Evolutionary conservation across 2,797 vertebrate species (phyloP).

Genomic region (Phataginus tetradactyla): DNA sequence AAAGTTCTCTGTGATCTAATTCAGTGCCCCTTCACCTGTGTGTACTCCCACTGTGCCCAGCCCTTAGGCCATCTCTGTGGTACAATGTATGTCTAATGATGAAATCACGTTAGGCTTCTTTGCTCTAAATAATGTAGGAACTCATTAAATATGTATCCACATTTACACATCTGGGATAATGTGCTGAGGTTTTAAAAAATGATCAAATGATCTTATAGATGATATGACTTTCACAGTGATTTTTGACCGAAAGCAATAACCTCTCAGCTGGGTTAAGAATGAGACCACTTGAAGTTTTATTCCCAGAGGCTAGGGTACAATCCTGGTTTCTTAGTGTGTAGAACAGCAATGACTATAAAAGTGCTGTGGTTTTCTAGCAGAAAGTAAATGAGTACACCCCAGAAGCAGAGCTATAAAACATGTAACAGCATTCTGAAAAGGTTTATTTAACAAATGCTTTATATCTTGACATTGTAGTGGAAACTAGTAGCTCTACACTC

Average conservation of each 20-base stretch:
- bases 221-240: neutral
- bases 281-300: neutral
- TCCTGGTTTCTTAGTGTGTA: neutral
- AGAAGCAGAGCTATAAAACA: neutral
- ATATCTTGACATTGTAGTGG: neutral
- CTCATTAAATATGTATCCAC: conserved; percentile 57
- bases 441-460: neutral
- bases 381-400: neutral
- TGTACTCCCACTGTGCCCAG: neutral
- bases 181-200: conserved; percentile 26
- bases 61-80: neutral
- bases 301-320: neutral
- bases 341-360: neutral
- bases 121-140: conserved; percentile 56
- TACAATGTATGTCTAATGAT: neutral
- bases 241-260: conserved; percentile 41
- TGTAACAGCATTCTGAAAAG: neutral
- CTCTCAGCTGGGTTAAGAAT: neutral
- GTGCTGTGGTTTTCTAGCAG: neutral
- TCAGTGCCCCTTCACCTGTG: too few relatives aligned
- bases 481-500: neutral
- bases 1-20: neutral
- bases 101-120: conserved; percentile 2
- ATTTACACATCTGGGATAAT: conserved; percentile 61
- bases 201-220: neutral